Evolutionary conservation across 2,797 vertebrate genomes (phyloP), one percentile per base, ranked within the genome.

Genomic region (Macroramphosus scolopax): DNA sequence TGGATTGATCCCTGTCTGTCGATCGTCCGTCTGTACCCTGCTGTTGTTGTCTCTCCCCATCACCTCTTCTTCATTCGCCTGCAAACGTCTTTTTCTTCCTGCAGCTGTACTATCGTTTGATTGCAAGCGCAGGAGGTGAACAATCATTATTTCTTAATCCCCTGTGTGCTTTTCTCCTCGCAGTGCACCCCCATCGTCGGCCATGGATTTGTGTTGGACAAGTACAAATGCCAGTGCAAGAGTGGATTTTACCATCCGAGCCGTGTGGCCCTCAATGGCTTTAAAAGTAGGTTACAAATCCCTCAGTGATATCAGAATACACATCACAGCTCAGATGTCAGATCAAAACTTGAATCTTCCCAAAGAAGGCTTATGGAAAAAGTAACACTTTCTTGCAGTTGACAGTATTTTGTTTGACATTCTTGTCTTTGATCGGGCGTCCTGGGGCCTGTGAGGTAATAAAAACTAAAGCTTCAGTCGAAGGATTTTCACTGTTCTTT

Each of bases 151-250:
- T 11, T 25, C 9, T 35, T 29, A 13, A 33, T 49, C 17, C 43
- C 20, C 4, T 67, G 16, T 55, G 17, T 57, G 3, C 59, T 34
- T 42, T 46, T 53, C 31, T 36, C 16, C 25, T 85, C 52, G 17
- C 84, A 99, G 96, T 99, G 96, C 83, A 90, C 92, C 73, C 94
- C 96, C 22, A 93, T 96, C 72, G 87, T 84, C 51, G 96, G 96
- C 65, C 92, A 94, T 22, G 96, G 96, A 80, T 99, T 99, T 76
- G 93, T 99, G 51, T 89, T 99, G 53, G 96, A 97, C 90, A 94
- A 95, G 81, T 99, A 98, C 88, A 93, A 91, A 83, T 99, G 96
- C 80, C 89, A 93, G 81, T 99, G 96, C 90, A 93, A 91, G 80
- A 87, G 83, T 72, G 96, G 96, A 76, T 99, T 98, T 90, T 98